These are phyloP conservation scores for Therioaphis trifolii DNA, from an alignment of 2,888 invertebrate genomes.

Conservation along the genomic window DNA sequence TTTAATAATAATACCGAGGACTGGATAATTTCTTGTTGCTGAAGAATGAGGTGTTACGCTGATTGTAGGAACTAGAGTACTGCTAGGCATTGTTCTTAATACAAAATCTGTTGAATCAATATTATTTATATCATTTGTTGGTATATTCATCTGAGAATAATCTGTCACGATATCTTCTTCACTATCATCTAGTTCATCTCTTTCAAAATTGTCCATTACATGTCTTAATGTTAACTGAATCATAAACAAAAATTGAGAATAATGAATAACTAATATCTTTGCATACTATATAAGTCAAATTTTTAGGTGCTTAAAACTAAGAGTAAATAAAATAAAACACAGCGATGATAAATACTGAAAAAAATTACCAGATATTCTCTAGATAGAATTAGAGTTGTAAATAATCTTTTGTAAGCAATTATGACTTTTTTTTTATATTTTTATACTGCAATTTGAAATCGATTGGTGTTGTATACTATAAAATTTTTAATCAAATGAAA, in stretches of 20 bases:
- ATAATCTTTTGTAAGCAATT: too few species aligned
- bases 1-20: conserved; percentile 70
- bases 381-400: too few species aligned
- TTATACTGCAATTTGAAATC: too few species aligned
- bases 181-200: conserved; percentile 77
- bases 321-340: too few species aligned
- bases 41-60: conserved; percentile 91
- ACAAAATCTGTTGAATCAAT: conserved; percentile 57
- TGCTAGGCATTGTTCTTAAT: conserved; percentile 63
- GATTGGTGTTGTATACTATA: too few species aligned
- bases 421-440: too few species aligned
- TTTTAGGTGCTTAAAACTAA: too few species aligned
- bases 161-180: conserved; percentile 85
- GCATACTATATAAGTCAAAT: too few species aligned
- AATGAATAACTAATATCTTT: too few species aligned
- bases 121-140: conserved; percentile 67
- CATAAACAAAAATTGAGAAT: conserved; percentile 11
- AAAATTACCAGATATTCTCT: too few species aligned
- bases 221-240: conserved; percentile 27
- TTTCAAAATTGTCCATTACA: conserved; percentile 58
- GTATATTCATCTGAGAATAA: conserved; percentile 71
- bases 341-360: too few species aligned
- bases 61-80: conserved; percentile 80
- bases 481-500: too few species aligned
- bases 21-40: conserved; percentile 78